Evolutionary conservation across 1,140 invertebrate species (phyloP), one percentile per base, ranked within the genome.

Genomic region (Ectropis grisescens): DNA sequence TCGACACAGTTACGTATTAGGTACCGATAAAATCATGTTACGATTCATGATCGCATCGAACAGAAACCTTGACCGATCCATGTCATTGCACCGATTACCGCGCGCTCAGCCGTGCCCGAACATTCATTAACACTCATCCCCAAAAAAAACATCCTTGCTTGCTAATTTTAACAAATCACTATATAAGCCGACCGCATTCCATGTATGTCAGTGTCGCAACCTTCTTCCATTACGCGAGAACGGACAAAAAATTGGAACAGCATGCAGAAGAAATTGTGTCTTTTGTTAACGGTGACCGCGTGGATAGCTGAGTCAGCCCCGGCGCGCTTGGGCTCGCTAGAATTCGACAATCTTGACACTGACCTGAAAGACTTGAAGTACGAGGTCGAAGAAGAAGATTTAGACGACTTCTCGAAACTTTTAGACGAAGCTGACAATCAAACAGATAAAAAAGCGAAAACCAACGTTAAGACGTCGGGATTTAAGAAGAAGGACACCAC

Each of bases 181-280:
- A 76, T 80, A 75, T 69, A 75, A 70, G 55, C 47, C 44, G 41
- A 55, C 54, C 49, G 23, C 34, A 36, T 38, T 28, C 19, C 64
- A 80, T 80, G 70, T 78, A 68, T 80, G 75, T 78, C 75, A 80
- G 72, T 80, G 75, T 74, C 72, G 67, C 51, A 75, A 75, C 62
- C 75, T 59, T 69, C 53, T 75, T 66, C 59, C 32, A 69, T 68
- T 75, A 60, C 44, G 40, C 54, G 74, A 69, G 55, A 71, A 33
- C 33, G 8, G 4, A 45, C 26, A 67, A 67, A 74, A 62, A 70
- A 55, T 51, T 38, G 47, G 45, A 48, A 25, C 55, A 56, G 37
- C 42, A 72, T 65, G 62, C 47, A 46, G 57, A 71, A 59, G 37
- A 67, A 58, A 58, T 49, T 58, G 33, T 51, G 51, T 38, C 41